Base-by-base conservation (phyloP, 2,888 invertebrate species). In the Eilema griseolum region DNA sequence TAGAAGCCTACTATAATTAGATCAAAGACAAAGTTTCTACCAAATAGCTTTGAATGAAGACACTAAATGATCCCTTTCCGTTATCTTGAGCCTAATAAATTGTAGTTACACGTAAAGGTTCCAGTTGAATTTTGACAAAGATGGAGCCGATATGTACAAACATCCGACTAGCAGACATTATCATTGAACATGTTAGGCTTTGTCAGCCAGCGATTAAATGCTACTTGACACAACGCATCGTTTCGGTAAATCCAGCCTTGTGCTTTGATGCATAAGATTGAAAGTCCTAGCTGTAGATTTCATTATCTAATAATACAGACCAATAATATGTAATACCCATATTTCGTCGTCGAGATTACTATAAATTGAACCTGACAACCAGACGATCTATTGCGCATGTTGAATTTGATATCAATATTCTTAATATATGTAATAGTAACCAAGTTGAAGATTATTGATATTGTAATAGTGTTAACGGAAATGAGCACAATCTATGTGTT, bases 351-450 rank as follows among this genome's bases (percentile, higher is more conserved):
- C 33, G 57, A 74, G 66, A 73, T 75, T 68, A 70, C 68, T 63
- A 79, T 82, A 74, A 82, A 80, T 80, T 82, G 71, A 71, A 77
- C 75, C 68, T 72, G 70, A 74, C 66, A 65, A 62, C 63, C 73
- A 61, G 72, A 68, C 67, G 73, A 80, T 73, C 59, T 77, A 82
- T 80, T n/a, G 52, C 69, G 31, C 70, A 46, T 65, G 74, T 82
- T 81, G 70, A 69, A 74, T 71, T 77, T 73, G 74, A 77, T 82
- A 73, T 76, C 70, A 77, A 77, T 66, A 78, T 80, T 66, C 69
- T 61, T 70, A 41, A 61, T 72, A 77, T 73, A 75, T 57, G 66
- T 66, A 80, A 72, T 73, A 61, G 63, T 60, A 66, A 79, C 79
- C n/a, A 28, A 56, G 28, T 62, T 28, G 26, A 20, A 11, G 11